Percentiles rank a stretch among this genome's conserved stretches.
These are phyloP conservation scores for Pocota personata DNA, from an alignment of 2,888 invertebrate genomes.

Conservation along the genomic window DNA sequence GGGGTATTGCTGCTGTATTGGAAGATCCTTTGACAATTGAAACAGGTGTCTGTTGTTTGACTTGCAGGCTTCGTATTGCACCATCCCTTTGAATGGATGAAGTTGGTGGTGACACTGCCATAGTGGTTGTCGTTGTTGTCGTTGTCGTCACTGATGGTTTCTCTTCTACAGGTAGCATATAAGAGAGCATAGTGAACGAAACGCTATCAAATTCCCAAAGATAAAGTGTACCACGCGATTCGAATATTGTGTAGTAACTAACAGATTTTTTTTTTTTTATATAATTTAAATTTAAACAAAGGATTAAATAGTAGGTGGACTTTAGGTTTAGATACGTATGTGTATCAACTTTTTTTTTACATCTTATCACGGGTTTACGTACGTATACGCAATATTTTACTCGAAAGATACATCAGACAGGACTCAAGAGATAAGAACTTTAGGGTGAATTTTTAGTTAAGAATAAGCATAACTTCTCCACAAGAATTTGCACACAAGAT, in stretches of 20 bases:
- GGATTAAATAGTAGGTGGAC: constrained; percentile 8
- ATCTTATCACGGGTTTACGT: constrained; percentile 12
- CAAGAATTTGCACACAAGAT: constrained; percentile 16
- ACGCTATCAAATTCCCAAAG: constrained; percentile 29
- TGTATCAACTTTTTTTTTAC: constrained; percentile 21
- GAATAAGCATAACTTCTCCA: constrained; percentile 12
- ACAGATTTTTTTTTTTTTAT: constrained; percentile 1
- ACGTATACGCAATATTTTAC: constrained; percentile 23
- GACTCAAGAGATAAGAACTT: constrained; percentile 4
- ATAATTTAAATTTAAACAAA: constrained; percentile 2
- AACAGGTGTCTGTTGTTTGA: constrained; percentile 67
- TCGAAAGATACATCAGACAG: constrained; percentile 26
- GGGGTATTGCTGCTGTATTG: constrained; percentile 6
- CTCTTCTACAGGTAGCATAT: constrained; percentile 91
- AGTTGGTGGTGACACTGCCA: constrained; percentile 62
- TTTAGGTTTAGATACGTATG: constrained; percentile 18
- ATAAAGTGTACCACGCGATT: constrained; percentile 33
- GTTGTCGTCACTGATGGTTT: constrained; percentile 86
- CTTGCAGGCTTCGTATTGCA: constrained; percentile 46
- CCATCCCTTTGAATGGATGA: constrained; percentile 48
- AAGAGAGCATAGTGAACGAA: constrained; percentile 87
- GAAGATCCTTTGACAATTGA: constrained; percentile 62
- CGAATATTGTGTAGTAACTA: constrained; percentile 14
- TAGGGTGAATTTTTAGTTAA: background rate
- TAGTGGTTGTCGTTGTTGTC: constrained; percentile 61